Base-by-base conservation (phyloP, 2,888 invertebrate genomes). In the Eurois occulta region DNA sequence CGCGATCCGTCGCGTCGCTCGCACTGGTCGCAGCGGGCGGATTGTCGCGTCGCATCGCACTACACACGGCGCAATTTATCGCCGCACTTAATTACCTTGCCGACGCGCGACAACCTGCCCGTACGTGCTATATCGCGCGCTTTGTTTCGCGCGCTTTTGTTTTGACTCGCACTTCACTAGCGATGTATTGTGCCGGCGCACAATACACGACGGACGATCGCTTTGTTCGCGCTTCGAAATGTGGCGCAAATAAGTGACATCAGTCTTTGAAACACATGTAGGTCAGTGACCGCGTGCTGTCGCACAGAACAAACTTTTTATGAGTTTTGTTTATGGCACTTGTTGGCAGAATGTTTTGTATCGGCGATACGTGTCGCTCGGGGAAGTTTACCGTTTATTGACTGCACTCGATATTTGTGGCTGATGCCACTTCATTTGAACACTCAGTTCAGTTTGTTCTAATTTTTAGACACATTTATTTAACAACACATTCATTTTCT, bases 31-130 rank as follows among this genome's bases (percentile, higher is more conserved):
- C 21, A 10, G 11, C 38, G 21, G 41, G 4, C 64, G 71, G 65
- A 28, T 65, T 60, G 10, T 38, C 58, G 60, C 66, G 35, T 48
- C 71, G 70, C 32, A 46, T 46, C 72, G 78, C 73, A 75, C 68
- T 70, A 71, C 68, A 74, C 48, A 43, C 55, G 46, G 77, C 72
- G 78, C 75, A 89, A 91, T 90, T 91, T 90, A 91, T 90, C 77
- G 81, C 77, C 77, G 76, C 85, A 81, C 87, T 91, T 91, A 90
- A 91, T 91, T 91, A 88, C 86, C 73, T 76, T 55, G 72, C 28
- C 65, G 68, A 43, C 78, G 41, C 28, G 70, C 67, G 75, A 71
- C 72, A 66, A 70, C 70, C 64, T 32, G 46, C 64, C 48, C 28
- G 28, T 72, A 70, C 60, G 68, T 72, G 72, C 75, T 77, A 68